These are phyloP conservation scores for Exaiptasia diaphana DNA, from an alignment of 64 coral and sea anemone genomes.

Conservation along the genomic window DNA sequence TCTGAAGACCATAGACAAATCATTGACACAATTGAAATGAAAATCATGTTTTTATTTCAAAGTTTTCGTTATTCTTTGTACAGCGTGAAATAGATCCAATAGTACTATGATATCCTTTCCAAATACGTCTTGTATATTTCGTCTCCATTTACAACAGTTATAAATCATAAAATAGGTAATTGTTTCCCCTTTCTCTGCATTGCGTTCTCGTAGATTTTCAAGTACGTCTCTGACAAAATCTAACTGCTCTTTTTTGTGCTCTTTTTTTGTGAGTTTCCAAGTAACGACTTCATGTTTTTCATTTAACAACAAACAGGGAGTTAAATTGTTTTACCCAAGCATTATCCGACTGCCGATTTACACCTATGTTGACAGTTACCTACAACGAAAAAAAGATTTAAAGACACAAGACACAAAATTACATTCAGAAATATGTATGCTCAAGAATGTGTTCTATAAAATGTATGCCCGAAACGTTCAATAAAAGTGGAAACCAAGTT, in stretches of 20 bases:
- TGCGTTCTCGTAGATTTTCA: neutral
- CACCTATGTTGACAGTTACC: constrained; percentile 23
- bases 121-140: constrained; percentile 12
- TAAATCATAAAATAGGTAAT: constrained; percentile 2
- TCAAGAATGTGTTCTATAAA: too few relatives aligned
- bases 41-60: neutral
- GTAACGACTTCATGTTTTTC: constrained; percentile 19
- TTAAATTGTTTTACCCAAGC: constrained; percentile 17
- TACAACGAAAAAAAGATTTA: neutral
- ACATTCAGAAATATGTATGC: too few relatives aligned
- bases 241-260: constrained; percentile 31
- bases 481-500: too few relatives aligned
- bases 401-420: too few relatives aligned
- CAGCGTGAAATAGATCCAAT: constrained; percentile 37
- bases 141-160: constrained; percentile 21
- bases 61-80: constrained; percentile 16
- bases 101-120: neutral
- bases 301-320: constrained; percentile 35
- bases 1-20: constrained; percentile 12
- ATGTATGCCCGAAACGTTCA: too few relatives aligned
- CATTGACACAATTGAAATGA: neutral
- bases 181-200: neutral
- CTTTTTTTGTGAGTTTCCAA: constrained; percentile 26
- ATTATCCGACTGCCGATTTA: neutral
- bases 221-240: constrained; percentile 23